Base-by-base conservation (phyloP, 1,140 invertebrate genomes). In the Aphaenogaster rudis region DNA sequence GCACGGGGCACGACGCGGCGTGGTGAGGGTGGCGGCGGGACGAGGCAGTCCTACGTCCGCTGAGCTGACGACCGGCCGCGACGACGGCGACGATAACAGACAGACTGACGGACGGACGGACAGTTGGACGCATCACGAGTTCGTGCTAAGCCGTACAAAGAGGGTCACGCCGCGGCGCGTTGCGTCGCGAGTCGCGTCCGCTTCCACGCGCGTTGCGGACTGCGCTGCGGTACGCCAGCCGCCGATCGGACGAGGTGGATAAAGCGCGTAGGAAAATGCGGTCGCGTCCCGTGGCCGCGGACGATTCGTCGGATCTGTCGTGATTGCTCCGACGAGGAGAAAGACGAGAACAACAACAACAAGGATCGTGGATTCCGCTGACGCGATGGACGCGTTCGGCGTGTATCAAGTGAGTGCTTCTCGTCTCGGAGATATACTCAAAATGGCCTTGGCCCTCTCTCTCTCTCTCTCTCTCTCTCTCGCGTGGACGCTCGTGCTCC, bases 331-430 rank as follows among this genome's bases (percentile, higher is more conserved):
- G 45, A 21, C 33, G 2, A 42, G 33, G 17, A 50, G 36, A 61
- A 52, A 36, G 15, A 82, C n/a, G 33, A 50, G 36, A 50, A 54
- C 21, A 57, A 9, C 45, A 0, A 50, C 39, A 1, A 63, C 36
- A 15, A 48, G n/a, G 42, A 42, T 61, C 42, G 69, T 3, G 67
- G 48, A 61, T 54, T 36, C 48, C 77, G 33, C 17, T 48, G 42
- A 39, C 88, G 90, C 90, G 92, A 95, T 95, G 95, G 95, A 95
- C 92, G 93, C 94, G 91, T 95, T 93, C 91, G 94, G 94, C 91
- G 94, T 95, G 91, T 95, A 95, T 79, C 95, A 95, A 95, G 95
- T 95, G 94, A 95, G 95, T 94, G 17, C 39, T 42, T 86, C 87
- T 82, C 74, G 13, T 74, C 77, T 76, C 33, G 42, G 42, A 76